A percentile compares a stretch with the other conserved stretches of the same genome.
Conservation (phyloP, 2,888 invertebrate genomes). For the Drosophila macrospina region DNA sequence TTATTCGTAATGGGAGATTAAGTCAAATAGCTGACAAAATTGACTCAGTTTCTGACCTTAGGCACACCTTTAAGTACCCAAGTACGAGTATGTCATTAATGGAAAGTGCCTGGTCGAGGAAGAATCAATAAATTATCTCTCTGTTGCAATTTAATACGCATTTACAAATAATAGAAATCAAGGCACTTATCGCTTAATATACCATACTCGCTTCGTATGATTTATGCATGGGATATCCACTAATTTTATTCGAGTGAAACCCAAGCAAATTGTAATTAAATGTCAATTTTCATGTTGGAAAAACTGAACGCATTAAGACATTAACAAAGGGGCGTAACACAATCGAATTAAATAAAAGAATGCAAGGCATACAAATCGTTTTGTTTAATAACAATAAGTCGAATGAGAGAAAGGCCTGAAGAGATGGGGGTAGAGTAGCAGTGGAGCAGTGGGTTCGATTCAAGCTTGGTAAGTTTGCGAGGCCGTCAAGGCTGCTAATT, state of each 20-base stretch:
- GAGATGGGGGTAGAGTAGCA: not conserved
- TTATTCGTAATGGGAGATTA: constrained; percentile 8
- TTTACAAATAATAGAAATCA: constrained; percentile 59
- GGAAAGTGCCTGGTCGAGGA: not conserved
- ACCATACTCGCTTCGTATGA: constrained; percentile 9
- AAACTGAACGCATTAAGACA: constrained; percentile 51
- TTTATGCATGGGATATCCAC: constrained; percentile 33
- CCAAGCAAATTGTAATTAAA: constrained; percentile 60
- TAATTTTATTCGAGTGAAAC: constrained; percentile 49
- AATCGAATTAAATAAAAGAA: constrained; percentile 42
- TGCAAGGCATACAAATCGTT: constrained; percentile 46
- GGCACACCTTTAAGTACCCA: constrained; percentile 10
- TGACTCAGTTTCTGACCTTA: constrained; percentile 5
- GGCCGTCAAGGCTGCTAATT: constrained; percentile 61
- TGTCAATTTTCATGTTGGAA: constrained; percentile 68
- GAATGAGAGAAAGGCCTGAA: not conserved
- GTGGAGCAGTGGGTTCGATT: not conserved
- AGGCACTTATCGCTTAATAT: constrained; percentile 40
- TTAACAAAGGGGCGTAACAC: constrained; percentile 41
- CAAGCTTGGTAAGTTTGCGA: constrained; percentile 52
- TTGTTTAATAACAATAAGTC: constrained; percentile 45
- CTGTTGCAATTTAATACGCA: constrained; percentile 71
- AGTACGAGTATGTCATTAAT: constrained; percentile 23
- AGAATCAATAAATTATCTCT: constrained; percentile 49
- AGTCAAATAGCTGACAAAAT: constrained; percentile 7